phyloP scores from a whole-genome alignment of 1,140 invertebrate genomes.

The Papilio dardanus region DNA sequence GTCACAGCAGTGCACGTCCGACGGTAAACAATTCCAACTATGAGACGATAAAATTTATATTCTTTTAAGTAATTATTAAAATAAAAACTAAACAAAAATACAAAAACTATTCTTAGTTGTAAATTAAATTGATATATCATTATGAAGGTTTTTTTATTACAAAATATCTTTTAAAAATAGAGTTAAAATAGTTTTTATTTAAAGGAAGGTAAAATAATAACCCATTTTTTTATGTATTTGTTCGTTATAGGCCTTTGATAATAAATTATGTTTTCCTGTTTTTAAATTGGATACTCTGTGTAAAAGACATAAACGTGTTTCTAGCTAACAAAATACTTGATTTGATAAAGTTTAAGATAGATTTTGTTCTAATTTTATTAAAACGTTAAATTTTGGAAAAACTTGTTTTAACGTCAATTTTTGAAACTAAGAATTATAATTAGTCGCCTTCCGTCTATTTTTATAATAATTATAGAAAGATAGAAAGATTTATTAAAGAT shows the following conservation, averaged over 20 bases:
- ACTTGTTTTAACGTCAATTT: background rate
- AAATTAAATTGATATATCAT: background rate
- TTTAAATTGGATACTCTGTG: constrained; percentile 35
- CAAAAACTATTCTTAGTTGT: no score
- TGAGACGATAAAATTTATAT: background rate
- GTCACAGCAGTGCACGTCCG: constrained; percentile 18
- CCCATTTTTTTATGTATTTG: background rate
- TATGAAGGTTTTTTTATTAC: background rate
- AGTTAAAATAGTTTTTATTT: background rate
- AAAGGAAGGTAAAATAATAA: background rate
- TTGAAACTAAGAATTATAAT: background rate
- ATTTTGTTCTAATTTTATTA: background rate
- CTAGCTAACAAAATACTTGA: constrained; percentile 6
- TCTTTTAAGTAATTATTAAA: background rate
- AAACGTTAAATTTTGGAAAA: background rate
- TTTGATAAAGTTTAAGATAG: background rate
- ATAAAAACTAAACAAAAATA: background rate
- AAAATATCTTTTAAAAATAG: background rate
- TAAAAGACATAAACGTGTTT: constrained; percentile 62
- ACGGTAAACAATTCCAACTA: constrained; percentile 31
- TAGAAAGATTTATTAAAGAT: no score
- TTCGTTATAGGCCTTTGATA: constrained; percentile 22
- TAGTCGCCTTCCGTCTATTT: background rate
- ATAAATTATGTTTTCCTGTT: constrained; percentile 17
- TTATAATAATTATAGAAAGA: background rate